A percentile compares a stretch with the other conserved stretches of the same genome.
Evolutionary conservation across 2,113 vertebrate genomes (phyloP).

Genomic region (Rhabdornis inornatus): DNA sequence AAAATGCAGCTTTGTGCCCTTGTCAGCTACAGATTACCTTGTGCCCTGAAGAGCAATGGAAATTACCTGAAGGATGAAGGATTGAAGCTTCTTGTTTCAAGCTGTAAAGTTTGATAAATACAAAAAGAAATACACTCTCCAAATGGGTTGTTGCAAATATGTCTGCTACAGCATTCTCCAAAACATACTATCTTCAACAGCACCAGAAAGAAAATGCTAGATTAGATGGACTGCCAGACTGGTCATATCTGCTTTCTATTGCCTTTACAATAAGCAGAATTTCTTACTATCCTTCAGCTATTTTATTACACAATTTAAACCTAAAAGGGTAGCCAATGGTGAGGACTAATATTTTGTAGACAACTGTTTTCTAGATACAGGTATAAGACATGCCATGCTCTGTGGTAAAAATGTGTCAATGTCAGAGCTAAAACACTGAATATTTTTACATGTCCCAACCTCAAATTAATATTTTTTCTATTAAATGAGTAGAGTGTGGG

Average conservation of each 20-base stretch:
- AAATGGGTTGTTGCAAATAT: neutral
- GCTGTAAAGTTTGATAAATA: neutral
- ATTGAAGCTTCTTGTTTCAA: neutral
- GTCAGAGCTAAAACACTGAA: neutral
- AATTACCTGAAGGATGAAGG: slow-evolving; percentile 6
- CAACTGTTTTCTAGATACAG: neutral
- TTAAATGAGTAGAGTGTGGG: neutral
- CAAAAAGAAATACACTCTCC: neutral
- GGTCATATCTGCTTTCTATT: neutral
- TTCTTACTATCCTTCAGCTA: neutral
- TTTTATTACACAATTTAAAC: neutral
- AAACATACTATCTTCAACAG: neutral
- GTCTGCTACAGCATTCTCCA: neutral
- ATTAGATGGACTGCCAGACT: neutral
- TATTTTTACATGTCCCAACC: neutral
- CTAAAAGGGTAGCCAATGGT: neutral
- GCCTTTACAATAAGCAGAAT: neutral
- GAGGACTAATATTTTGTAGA: neutral
- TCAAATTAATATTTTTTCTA: neutral
- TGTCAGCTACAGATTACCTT: slow-evolving; percentile 1
- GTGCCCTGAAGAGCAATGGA: neutral
- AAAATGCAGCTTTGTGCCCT: neutral
- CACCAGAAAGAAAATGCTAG: neutral
- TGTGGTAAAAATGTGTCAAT: neutral
- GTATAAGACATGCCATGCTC: neutral